These are phyloP conservation scores for Ceratitis capitata DNA, from an alignment of 1,140 invertebrate genomes.

Conservation along the genomic window DNA sequence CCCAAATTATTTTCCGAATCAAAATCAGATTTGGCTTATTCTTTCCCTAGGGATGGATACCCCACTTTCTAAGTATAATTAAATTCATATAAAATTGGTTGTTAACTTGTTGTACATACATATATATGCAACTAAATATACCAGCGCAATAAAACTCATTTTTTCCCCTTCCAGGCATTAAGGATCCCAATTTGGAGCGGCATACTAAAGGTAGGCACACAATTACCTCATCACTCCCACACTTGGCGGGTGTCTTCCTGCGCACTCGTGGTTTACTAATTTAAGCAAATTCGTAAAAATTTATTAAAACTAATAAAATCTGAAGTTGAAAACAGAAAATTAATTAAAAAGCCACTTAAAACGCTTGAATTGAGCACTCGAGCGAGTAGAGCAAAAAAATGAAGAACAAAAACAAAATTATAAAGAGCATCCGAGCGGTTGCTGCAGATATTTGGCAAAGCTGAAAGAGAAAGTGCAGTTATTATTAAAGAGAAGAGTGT, in stretches of 20 bases:
- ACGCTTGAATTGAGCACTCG: background rate
- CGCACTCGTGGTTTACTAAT: background rate
- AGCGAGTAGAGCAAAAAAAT: background rate
- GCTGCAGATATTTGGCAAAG: background rate
- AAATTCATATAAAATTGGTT: no score
- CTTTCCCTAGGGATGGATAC: no score
- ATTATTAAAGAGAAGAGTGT: background rate
- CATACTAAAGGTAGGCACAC: slow-evolving; percentile 55
- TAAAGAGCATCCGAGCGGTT: background rate
- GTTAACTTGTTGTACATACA: no score
- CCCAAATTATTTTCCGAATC: no score
- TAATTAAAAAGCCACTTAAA: slow-evolving; percentile 50
- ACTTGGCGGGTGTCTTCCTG: no score
- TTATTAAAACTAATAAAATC: slow-evolving; percentile 40
- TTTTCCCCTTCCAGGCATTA: slow-evolving; percentile 54
- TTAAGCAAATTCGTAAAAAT: slow-evolving; percentile 10
- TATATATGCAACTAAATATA: no score
- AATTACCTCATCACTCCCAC: background rate
- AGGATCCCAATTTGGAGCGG: slow-evolving; percentile 61
- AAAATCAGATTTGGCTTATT: no score
- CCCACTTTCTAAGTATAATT: no score
- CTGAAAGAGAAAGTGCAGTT: background rate
- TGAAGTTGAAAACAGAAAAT: slow-evolving; percentile 47
- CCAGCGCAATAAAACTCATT: no score
- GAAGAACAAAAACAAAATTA: background rate